phyloP scores from a whole-genome alignment of 1,140 invertebrate species.

The Lepeophtheirus salmonis region DNA sequence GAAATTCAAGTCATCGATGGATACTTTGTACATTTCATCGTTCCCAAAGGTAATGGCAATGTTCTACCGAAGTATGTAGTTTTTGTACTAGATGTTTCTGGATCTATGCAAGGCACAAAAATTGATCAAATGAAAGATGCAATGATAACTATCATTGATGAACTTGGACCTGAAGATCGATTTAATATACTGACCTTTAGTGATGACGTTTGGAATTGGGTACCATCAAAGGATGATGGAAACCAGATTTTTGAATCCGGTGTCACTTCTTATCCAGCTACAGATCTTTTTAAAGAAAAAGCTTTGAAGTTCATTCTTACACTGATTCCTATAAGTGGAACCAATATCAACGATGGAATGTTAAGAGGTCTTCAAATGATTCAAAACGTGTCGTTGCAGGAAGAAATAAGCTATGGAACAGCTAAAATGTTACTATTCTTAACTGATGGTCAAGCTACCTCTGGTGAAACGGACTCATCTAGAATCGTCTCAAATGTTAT shows the following conservation, averaged over 20 bases:
- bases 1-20: slow-evolving; percentile 41
- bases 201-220: slow-evolving; percentile 25
- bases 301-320: slow-evolving; percentile 21
- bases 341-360: slow-evolving; percentile 43
- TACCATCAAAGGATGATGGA: slow-evolving; percentile 21
- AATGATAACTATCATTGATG: slow-evolving; percentile 42
- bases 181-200: slow-evolving; percentile 46
- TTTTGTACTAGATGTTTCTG: slow-evolving; percentile 48
- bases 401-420: slow-evolving; percentile 17
- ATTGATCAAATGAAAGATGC: slow-evolving; percentile 42
- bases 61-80: slow-evolving; percentile 45
- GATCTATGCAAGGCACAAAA: slow-evolving; percentile 45
- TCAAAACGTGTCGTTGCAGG: slow-evolving; percentile 16
- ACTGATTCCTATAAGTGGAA: slow-evolving; percentile 23
- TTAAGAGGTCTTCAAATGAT: slow-evolving; percentile 34
- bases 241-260: slow-evolving; percentile 19
- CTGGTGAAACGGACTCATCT: slow-evolving; percentile 34
- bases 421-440: slow-evolving; percentile 40
- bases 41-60: slow-evolving; percentile 35
- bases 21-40: slow-evolving; percentile 56
- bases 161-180: slow-evolving; percentile 39
- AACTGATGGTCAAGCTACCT: slow-evolving; percentile 49
- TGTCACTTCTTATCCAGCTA: slow-evolving; percentile 12
- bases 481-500: slow-evolving; percentile 33
- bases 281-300: slow-evolving; percentile 7